Percentiles rank a stretch among this genome's conserved stretches.
phyloP scores from a whole-genome alignment of 2,888 invertebrate species.

The Andrena flavipes region DNA sequence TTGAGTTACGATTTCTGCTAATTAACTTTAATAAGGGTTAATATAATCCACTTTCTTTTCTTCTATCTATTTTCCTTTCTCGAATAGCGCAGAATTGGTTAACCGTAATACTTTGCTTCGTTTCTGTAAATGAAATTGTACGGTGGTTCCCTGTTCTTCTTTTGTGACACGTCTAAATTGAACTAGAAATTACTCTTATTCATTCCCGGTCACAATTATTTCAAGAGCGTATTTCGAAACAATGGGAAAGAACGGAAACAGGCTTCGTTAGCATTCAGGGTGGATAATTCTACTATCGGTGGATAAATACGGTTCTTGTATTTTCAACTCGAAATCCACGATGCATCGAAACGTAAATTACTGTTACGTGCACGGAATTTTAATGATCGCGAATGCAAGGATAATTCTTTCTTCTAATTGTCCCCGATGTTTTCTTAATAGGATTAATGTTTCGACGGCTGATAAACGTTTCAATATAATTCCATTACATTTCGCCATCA shows the following conservation, averaged over 20 bases:
- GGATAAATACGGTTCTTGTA: neutral
- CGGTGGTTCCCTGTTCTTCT: neutral
- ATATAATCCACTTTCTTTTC: conserved; percentile 11
- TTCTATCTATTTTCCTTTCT: no score
- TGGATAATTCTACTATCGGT: neutral
- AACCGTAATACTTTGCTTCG: neutral
- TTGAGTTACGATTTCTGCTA: conserved; percentile 26
- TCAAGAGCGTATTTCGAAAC: neutral
- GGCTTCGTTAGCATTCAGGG: conserved; percentile 3
- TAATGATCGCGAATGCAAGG: conserved; percentile 5
- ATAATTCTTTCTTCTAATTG: conserved; percentile 12
- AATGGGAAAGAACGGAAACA: neutral
- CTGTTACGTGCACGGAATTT: conserved; percentile 19
- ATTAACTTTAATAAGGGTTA: conserved; percentile 6
- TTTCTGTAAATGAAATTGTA: neutral
- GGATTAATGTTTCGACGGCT: neutral
- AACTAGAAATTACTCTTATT: neutral
- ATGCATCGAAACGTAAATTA: conserved; percentile 30
- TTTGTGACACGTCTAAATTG: neutral
- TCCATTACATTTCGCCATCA: no score
- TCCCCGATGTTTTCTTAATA: neutral
- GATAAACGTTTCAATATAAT: neutral
- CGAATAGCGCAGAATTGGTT: neutral
- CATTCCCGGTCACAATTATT: neutral
- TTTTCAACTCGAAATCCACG: conserved; percentile 4